These are phyloP conservation scores for Prolemur simus DNA, from an alignment of 2,113 vertebrate species.

Conservation along the genomic window DNA sequence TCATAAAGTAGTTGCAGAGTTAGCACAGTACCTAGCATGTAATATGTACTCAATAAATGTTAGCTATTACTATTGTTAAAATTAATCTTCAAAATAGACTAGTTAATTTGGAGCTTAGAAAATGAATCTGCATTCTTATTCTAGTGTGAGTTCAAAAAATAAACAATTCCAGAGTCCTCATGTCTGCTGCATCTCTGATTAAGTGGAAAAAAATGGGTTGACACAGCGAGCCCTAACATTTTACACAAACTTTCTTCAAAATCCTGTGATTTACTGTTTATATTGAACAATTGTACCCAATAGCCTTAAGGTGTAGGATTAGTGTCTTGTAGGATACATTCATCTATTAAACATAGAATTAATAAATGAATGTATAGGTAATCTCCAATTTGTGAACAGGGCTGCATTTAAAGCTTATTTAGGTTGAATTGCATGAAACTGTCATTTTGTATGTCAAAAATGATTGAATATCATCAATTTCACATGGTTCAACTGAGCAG, in stretches of 20 bases:
- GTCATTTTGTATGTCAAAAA: background rate
- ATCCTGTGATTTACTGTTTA: slow-evolving; percentile 88
- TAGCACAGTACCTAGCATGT: background rate
- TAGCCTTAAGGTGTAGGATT: background rate
- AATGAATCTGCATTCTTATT: slow-evolving; percentile 36
- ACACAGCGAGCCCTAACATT: background rate
- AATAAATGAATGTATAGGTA: slow-evolving; percentile 1
- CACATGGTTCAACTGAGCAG: background rate
- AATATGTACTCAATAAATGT: slow-evolving; percentile 30
- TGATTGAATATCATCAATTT: slow-evolving; percentile 43
- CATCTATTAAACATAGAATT: slow-evolving; percentile 31
- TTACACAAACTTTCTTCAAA: slow-evolving; percentile 12
- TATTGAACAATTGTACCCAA: background rate
- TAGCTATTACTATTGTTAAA: slow-evolving; percentile 13
- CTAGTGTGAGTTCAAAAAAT: background rate
- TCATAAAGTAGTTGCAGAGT: background rate
- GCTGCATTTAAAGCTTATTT: slow-evolving; percentile 51
- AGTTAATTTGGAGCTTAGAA: slow-evolving; percentile 24
- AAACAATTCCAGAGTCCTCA: background rate
- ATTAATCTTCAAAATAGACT: slow-evolving; percentile 8
- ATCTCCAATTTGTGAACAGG: background rate
- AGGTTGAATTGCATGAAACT: slow-evolving; percentile 9
- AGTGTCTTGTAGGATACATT: background rate
- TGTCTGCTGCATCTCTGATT: slow-evolving; percentile 23
- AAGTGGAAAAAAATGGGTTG: background rate